Conservation (phyloP, 2,797 vertebrate species). For the Enoplosus armatus region DNA sequence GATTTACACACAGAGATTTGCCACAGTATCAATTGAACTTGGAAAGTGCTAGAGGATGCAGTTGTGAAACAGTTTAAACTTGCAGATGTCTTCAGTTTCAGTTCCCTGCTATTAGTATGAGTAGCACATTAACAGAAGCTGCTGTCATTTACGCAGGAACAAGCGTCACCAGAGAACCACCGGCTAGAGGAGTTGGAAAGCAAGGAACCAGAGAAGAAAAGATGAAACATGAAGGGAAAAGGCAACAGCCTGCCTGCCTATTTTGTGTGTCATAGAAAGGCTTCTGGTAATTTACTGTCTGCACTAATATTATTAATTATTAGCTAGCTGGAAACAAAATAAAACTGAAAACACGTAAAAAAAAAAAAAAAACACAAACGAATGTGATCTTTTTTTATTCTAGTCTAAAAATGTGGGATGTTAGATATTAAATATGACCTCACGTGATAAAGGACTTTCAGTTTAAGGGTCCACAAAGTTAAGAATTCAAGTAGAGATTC, state of each 20-base stretch:
- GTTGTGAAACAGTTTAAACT: conserved; percentile 28
- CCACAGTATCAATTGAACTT: conserved; percentile 50
- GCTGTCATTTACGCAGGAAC: not conserved
- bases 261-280: not conserved
- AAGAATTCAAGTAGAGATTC: not conserved
- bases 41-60: conserved; percentile 35
- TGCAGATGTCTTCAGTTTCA: conserved; percentile 51
- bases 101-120: conserved; percentile 15
- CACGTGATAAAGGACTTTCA: not conserved
- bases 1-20: conserved; percentile 47
- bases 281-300: not conserved
- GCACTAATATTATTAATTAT: not conserved
- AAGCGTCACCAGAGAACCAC: not conserved
- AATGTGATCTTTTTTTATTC: not conserved
- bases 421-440: not conserved
- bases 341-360: not conserved
- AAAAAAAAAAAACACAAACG: not conserved
- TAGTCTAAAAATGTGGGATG: not conserved
- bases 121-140: conserved; percentile 28
- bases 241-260: not conserved
- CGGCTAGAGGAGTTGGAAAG: not conserved
- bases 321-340: not conserved
- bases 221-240: not conserved
- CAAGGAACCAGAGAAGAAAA: not conserved
- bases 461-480: not conserved